These are phyloP conservation scores for Margarornis squamiger DNA, from an alignment of 2,797 vertebrate species.

Conservation along the genomic window DNA sequence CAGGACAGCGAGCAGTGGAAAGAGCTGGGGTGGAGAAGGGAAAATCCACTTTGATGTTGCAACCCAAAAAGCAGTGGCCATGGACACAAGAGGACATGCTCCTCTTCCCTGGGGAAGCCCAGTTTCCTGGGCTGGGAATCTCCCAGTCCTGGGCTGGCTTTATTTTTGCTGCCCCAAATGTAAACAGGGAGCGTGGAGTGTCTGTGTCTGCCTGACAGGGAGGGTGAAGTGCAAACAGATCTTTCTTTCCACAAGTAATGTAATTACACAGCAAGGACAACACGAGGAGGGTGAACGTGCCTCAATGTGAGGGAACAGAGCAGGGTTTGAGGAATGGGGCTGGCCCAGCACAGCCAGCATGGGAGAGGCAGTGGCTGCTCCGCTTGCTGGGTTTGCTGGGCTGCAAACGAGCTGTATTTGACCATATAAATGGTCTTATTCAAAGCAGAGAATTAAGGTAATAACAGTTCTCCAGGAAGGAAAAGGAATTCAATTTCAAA, in stretches of 20 bases:
- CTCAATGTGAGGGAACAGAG: fast-evolving
- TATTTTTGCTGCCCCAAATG: neutral
- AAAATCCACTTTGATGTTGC: neutral
- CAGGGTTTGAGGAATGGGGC: neutral
- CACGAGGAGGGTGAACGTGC: neutral
- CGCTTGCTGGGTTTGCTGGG: neutral
- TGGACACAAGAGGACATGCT: fast-evolving
- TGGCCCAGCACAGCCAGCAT: fast-evolving
- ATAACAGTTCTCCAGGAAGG: constrained; percentile 32
- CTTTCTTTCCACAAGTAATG: neutral
- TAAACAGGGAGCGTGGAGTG: fast-evolving
- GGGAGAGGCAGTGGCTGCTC: neutral
- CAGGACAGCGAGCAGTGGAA: neutral
- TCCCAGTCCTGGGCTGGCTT: neutral
- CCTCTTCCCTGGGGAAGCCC: neutral
- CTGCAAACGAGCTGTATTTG: neutral
- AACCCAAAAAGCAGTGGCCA: fast-evolving
- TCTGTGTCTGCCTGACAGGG: neutral
- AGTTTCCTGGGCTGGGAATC: fast-evolving
- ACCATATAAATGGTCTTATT: constrained; percentile 17
- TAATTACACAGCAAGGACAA: neutral
- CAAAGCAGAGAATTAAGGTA: constrained; percentile 45
- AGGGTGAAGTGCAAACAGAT: neutral
- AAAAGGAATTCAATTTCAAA: constrained; percentile 64
- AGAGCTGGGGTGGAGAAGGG: fast-evolving